Percentiles rank a stretch among this genome's conserved stretches.
phyloP scores from a whole-genome alignment of 2,888 invertebrate genomes.

The Agrypnus murinus region DNA sequence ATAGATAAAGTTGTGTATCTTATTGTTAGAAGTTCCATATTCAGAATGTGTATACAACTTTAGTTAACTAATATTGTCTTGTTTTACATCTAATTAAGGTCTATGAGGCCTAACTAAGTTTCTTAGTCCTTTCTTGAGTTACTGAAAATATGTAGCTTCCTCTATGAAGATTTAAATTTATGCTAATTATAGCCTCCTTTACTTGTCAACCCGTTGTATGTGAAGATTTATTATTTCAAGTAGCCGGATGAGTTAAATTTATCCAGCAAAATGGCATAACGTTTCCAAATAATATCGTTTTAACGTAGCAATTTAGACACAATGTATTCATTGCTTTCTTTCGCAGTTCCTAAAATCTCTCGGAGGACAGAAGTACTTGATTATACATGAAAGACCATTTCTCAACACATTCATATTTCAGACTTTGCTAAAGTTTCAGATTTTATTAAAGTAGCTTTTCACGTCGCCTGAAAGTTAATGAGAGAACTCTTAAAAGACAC shows the following conservation, averaged over 20 bases:
- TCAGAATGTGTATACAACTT: conserved; percentile 11
- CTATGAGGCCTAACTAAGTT: conserved; percentile 12
- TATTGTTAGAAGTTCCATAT: background rate
- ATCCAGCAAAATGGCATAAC: conserved; percentile 24
- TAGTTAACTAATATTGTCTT: conserved; percentile 23
- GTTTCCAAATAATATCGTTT: conserved; percentile 31
- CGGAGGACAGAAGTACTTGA: conserved; percentile 42
- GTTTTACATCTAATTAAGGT: conserved; percentile 7
- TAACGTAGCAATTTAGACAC: conserved; percentile 43
- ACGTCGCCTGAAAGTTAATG: conserved; percentile 66
- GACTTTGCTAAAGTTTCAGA: conserved; percentile 61
- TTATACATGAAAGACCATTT: conserved; percentile 49
- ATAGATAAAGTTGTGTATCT: no score
- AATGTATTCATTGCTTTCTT: conserved; percentile 45
- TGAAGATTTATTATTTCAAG: conserved; percentile 15
- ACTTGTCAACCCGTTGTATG: conserved; percentile 9
- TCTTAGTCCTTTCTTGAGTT: conserved; percentile 15
- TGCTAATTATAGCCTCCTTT: conserved; percentile 24
- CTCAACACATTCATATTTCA: conserved; percentile 64
- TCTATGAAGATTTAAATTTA: conserved; percentile 26
- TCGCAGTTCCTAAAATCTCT: conserved; percentile 42
- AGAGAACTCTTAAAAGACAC: conserved; percentile 62
- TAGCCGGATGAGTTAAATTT: conserved; percentile 19
- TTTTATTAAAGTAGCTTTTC: conserved; percentile 64
- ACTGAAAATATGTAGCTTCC: conserved; percentile 12